phyloP scores from a whole-genome alignment of 2,888 invertebrate species.

The Torymus texanus region DNA sequence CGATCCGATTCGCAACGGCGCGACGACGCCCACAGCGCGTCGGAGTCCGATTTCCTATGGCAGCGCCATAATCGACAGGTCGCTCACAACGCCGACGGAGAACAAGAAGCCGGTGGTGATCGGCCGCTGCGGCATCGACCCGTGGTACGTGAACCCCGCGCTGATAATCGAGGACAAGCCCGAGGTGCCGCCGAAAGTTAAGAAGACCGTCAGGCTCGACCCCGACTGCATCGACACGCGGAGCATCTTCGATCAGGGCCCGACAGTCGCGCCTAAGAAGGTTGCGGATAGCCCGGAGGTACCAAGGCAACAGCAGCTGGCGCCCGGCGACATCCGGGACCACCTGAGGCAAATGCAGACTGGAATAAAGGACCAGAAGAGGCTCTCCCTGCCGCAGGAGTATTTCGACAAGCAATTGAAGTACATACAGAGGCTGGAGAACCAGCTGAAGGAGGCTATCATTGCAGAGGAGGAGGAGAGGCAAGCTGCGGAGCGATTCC shows the following conservation, averaged over 20 bases:
- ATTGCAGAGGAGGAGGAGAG: conserved; percentile 67
- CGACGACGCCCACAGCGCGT: conserved; percentile 59
- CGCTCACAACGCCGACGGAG: conserved; percentile 38
- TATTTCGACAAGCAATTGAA: conserved; percentile 66
- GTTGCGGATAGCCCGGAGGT: conserved; percentile 59
- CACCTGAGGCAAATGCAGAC: conserved; percentile 66
- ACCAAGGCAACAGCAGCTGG: conserved; percentile 62
- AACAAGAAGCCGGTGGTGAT: background rate
- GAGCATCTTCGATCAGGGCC: conserved; percentile 70
- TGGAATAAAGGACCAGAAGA: conserved; percentile 57
- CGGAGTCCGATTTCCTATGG: conserved; percentile 67
- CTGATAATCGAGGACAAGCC: conserved; percentile 68
- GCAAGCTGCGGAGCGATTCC: conserved; percentile 61
- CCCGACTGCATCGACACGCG: conserved; percentile 71
- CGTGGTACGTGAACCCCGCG: conserved; percentile 68
- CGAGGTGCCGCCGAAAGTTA: conserved; percentile 63
- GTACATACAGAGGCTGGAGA: conserved; percentile 67
- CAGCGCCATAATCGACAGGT: conserved; percentile 70
- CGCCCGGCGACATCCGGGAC: conserved; percentile 64
- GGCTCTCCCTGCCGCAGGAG: conserved; percentile 64
- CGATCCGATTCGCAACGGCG: conserved; percentile 35
- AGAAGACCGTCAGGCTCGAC: conserved; percentile 66
- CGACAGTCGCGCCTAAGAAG: conserved; percentile 33
- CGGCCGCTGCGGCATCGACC: conserved; percentile 56
- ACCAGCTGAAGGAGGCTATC: conserved; percentile 67